These are phyloP conservation scores for Circaetus cinerascens DNA, from an alignment of 2,113 vertebrate species.

Conservation along the genomic window DNA sequence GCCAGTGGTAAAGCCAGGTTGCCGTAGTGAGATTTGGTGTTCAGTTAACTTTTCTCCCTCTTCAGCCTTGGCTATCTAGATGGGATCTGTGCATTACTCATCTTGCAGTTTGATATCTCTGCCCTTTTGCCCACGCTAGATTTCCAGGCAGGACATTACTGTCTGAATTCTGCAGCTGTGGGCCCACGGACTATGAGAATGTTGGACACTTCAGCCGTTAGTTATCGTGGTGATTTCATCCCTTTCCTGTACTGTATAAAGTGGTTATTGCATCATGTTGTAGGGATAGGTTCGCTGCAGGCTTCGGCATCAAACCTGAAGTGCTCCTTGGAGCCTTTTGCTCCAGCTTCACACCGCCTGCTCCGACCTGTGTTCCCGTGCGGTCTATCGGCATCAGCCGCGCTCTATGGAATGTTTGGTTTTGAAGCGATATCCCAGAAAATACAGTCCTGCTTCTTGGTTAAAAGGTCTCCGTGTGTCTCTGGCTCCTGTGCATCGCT, in stretches of 20 bases:
- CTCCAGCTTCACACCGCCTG: not conserved
- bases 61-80: not conserved
- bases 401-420: not conserved
- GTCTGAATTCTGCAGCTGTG: not conserved
- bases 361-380: fast-evolving
- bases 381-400: fast-evolving
- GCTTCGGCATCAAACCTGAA: not conserved
- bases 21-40: not conserved
- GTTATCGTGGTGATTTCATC: not conserved
- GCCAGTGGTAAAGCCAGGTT: not conserved
- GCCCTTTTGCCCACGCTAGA: not conserved
- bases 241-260: not conserved
- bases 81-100: not conserved
- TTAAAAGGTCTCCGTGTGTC: not conserved
- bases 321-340: not conserved
- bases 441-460: not conserved
- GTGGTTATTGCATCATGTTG: not conserved
- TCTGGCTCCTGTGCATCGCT: not conserved
- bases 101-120: not conserved
- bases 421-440: not conserved
- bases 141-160: not conserved
- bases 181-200: fast-evolving
- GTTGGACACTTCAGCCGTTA: not conserved
- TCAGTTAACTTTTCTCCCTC: not conserved
- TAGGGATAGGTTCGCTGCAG: not conserved